Evolutionary conservation across 2,888 invertebrate species (phyloP), one percentile per base, ranked within the genome.

Genomic region (Agelastica alni): DNA sequence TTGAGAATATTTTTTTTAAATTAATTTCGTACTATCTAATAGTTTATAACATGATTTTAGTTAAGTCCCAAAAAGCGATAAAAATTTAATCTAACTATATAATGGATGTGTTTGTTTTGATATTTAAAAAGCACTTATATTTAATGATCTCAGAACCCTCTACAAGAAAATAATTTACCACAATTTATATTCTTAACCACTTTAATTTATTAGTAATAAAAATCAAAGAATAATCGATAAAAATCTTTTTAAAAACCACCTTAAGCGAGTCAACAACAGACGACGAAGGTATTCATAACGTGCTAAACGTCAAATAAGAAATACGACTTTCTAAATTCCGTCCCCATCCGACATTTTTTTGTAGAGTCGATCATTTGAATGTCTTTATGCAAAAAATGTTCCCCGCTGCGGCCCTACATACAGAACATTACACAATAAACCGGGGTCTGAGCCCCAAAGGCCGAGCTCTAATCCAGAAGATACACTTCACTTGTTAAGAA

Each of bases 401-500:
- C 37, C 48, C 39, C 28, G 31, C 6, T 26, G 48, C 39, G 39
- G 30, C 18, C 18, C 39, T 30, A 18, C 39, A 12, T 39, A 16
- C 31, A 39, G 32, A 32, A 45, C 53, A 49, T 54, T 44, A 43
- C 48, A 54, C 45, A 54, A 45, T 52, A 41, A 49, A 49, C 20
- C 22, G 43, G 22, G 17, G 31, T 37, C 26, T 39, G 10, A 39
- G 37, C 20, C 37, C n/a, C 18, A 39, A 14, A 34, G 16, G 14
- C 34, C 34, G 12, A 6, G 37, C 44, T 54, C 37, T 53, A 53
- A 53, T 47, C 51, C 41, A 22, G 55, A 55, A 55, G 55, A 51
- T 45, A 49, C 55, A 46, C 45, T 55, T 55, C 55, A 49, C 55
- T 55, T 55, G 55, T 42, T 45, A 45, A 45, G 49, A 34, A 49